These are phyloP conservation scores for Lytechinus variegatus DNA, from an alignment of 35 echinoderm and acorn worm species.

Conservation along the genomic window DNA sequence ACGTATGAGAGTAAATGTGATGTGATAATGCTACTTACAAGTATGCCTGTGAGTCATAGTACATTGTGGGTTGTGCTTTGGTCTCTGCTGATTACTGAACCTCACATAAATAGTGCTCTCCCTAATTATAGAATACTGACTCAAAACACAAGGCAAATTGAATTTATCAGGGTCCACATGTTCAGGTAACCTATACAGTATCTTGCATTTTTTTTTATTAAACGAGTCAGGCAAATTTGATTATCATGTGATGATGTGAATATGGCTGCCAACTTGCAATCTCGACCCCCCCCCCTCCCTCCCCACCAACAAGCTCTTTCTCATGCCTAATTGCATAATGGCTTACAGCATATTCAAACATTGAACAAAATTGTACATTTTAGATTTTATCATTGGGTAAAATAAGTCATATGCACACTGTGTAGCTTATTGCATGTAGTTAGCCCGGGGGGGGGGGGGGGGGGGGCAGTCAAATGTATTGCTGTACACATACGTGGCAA, in stretches of 20 bases:
- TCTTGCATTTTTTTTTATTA: too few species aligned
- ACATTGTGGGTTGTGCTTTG: neutral
- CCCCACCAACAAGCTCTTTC: too few species aligned
- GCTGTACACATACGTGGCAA: too few species aligned
- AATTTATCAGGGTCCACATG: neutral
- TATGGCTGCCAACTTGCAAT: neutral
- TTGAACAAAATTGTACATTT: too few species aligned
- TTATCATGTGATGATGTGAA: neutral
- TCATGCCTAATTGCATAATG: too few species aligned
- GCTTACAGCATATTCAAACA: too few species aligned
- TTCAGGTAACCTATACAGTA: neutral
- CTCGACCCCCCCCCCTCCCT: too few species aligned
- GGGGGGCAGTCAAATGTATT: too few species aligned
- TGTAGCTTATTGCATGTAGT: too few species aligned
- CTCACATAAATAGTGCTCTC: neutral
- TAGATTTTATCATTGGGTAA: too few species aligned
- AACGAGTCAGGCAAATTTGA: neutral
- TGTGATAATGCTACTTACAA: neutral
- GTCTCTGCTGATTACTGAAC: neutral
- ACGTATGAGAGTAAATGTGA: neutral
- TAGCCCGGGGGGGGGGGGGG: too few species aligned
- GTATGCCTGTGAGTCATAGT: neutral
- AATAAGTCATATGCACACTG: too few species aligned
- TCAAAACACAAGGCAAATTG: neutral
- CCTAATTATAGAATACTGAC: conserved; percentile 8